A percentile compares a stretch with the other conserved stretches of the same genome.
phyloP scores from a whole-genome alignment of 2,888 invertebrate genomes.

The Callyntrura sp. region DNA sequence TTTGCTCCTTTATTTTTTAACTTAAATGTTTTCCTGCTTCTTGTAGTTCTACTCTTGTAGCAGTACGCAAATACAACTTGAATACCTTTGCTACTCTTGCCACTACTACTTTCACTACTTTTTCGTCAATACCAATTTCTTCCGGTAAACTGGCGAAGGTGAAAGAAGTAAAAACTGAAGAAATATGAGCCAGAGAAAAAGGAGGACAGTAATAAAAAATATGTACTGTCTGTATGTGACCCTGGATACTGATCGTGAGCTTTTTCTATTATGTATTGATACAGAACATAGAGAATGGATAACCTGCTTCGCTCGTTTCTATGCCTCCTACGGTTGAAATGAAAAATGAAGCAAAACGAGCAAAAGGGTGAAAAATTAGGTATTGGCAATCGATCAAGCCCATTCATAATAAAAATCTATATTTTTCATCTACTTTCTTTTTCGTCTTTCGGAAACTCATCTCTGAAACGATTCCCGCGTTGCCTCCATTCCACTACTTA shows the following conservation, averaged over 20 bases:
- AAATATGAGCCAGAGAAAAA: conserved; percentile 30
- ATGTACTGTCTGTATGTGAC: neutral
- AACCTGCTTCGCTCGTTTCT: neutral
- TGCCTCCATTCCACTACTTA: conserved; percentile 4
- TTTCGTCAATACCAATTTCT: conserved; percentile 12
- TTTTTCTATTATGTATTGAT: conserved; percentile 1
- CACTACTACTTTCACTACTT: neutral
- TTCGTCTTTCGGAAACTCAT: neutral
- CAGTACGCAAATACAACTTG: no score
- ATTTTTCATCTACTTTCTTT: conserved; percentile 36
- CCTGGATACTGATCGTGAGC: conserved; percentile 12
- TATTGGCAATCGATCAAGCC: conserved; percentile 45
- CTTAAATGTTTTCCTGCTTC: conserved; percentile 31
- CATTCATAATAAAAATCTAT: conserved; percentile 51
- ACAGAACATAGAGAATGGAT: neutral
- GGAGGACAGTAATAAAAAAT: conserved; percentile 48
- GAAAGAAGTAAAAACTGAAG: conserved; percentile 40
- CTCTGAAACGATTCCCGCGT: neutral
- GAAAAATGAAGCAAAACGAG: conserved; percentile 20
- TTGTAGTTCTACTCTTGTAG: neutral
- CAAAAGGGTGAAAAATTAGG: conserved; percentile 50
- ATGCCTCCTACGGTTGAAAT: neutral
- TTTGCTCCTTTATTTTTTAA: conserved; percentile 19
- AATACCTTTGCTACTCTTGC: no score
- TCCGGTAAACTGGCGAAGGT: conserved; percentile 49